phyloP scores from a whole-genome alignment of 2,113 vertebrate genomes.

The Irena cyanogastra region DNA sequence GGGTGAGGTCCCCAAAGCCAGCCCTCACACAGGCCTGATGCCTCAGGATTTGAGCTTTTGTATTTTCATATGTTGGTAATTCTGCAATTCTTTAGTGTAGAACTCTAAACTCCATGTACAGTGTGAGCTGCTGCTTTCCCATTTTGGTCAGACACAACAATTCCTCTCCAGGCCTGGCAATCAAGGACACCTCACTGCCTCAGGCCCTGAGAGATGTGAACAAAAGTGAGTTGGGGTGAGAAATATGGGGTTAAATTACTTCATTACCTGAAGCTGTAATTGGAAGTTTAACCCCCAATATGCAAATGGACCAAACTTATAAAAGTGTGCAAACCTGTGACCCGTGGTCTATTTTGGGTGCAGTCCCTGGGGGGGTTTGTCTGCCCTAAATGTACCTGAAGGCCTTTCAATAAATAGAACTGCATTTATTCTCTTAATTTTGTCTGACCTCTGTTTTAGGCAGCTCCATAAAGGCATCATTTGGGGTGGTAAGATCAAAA shows the following conservation, averaged over 20 bases:
- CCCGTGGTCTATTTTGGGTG: neutral
- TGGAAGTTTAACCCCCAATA: neutral
- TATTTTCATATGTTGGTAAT: neutral
- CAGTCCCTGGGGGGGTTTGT: neutral
- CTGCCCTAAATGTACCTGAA: neutral
- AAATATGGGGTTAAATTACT: neutral
- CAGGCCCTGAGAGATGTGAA: neutral
- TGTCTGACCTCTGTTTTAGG: neutral
- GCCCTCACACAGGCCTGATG: neutral
- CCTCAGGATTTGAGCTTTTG: neutral
- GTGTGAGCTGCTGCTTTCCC: neutral
- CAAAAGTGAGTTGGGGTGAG: neutral
- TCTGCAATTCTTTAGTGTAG: neutral
- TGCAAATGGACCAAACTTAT: neutral
- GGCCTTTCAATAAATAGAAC: neutral
- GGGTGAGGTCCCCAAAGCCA: neutral
- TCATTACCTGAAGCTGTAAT: neutral
- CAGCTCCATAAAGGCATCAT: neutral
- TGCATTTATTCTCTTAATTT: neutral
- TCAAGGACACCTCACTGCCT: neutral
- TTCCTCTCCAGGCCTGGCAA: neutral
- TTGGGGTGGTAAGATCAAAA: neutral
- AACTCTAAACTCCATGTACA: neutral
- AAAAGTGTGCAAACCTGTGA: neutral
- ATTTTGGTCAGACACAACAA: neutral